Evolutionary conservation across 2,888 invertebrate species (phyloP), one percentile per base, ranked within the genome.

Genomic region (Nasonovia ribisnigri): DNA sequence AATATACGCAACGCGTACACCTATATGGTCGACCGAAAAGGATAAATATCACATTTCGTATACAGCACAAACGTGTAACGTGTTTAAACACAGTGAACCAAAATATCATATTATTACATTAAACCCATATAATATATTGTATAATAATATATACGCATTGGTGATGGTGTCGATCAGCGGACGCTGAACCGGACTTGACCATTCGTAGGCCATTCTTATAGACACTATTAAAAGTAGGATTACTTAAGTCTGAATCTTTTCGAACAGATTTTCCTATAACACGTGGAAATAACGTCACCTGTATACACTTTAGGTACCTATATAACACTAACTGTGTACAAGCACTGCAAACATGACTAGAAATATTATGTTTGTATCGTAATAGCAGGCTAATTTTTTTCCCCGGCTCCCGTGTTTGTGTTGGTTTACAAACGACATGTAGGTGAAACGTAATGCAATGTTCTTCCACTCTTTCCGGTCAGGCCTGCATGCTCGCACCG

Each of bases 381-480:
- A 92, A 92, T 92, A 92, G 88, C 42, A 29, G 92, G 46, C 57
- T 93, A 84, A 93, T 90, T 93, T 90, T 84, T 92, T 89, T 46
- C n/a, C 24, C 42, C 43, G 87, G 29, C 36, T 86, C 29, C 77
- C 20, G 20, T 13, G n/a, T n/a, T n/a, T 20, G 36, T 42, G 36
- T 42, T 8, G 16, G 77, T 8, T 77, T 24, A 36, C 54, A 67
- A 60, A 29, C 5, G 51, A 43, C 10, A 8, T 48, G 26, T 24
- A 57, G 57, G 46, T 46, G 86, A 86, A 92, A 92, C 86, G 87
- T 36, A 8, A 77, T 10, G 91, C 91, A 91, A 54, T 60, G 87
- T 87, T 92, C 88, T 92, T 88, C 77, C n/a, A 77, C 36, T 90
- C 42, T 54, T 86, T 93, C 90, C 93, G 93, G 93, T 90, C 90